These are phyloP conservation scores for Pangasius djambal DNA, from an alignment of 2,797 vertebrate genomes.

Conservation along the genomic window DNA sequence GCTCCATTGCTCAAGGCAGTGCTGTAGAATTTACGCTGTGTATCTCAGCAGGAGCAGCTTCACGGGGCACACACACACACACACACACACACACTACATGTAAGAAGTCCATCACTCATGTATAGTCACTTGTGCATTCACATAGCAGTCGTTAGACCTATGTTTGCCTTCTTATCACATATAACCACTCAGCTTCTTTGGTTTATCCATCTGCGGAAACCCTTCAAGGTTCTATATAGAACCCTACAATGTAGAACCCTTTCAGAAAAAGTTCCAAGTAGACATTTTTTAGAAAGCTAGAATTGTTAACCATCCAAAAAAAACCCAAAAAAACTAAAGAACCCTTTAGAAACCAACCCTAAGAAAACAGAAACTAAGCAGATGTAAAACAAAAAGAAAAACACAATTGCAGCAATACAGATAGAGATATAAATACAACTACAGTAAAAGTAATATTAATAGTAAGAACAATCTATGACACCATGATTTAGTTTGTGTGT, in stretches of 20 bases:
- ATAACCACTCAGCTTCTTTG: not conserved
- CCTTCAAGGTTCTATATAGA: not conserved
- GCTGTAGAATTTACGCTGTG: conserved; percentile 4
- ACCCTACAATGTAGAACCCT: not conserved
- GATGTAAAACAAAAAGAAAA: not conserved
- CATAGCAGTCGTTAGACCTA: not conserved
- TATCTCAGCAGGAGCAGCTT: conserved; percentile 36
- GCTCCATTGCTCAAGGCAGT: conserved; percentile 25
- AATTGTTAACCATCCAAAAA: not conserved
- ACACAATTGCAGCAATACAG: not conserved
- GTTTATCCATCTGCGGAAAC: not conserved
- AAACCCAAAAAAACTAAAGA: not conserved
- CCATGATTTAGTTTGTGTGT: no score
- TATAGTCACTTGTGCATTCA: conserved; percentile 1
- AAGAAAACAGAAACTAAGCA: not conserved
- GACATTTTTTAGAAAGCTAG: not conserved
- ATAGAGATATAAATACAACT: not conserved
- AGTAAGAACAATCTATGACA: not conserved
- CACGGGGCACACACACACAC: not conserved
- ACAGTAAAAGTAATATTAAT: not conserved
- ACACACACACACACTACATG: conserved; percentile 6
- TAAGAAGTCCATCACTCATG: not conserved
- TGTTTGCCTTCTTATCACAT: not conserved
- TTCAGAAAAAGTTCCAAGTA: not conserved
- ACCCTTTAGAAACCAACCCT: not conserved